Evolutionary conservation across 2,797 vertebrate species (phyloP).

Genomic region (Enteromius treurensis): DNA sequence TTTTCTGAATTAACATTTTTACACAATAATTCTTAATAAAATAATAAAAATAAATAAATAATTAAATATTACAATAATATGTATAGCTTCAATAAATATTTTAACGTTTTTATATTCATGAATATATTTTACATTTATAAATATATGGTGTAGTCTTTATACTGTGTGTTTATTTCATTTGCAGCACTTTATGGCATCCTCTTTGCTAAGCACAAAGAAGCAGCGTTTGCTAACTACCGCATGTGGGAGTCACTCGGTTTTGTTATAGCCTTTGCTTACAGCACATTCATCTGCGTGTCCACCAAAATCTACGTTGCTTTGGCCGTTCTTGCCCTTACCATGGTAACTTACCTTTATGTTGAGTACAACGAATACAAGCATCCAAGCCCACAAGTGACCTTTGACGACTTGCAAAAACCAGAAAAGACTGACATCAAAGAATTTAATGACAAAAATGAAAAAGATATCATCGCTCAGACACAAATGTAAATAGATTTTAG

Average conservation of each 20-base stretch:
- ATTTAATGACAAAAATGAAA: not conserved
- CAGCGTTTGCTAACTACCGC: slow-evolving; percentile 93
- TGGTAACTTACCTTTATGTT: slow-evolving; percentile 77
- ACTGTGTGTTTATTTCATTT: not conserved
- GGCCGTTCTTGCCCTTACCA: slow-evolving; percentile 74
- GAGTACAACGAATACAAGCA: slow-evolving; percentile 77
- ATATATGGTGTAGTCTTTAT: not conserved
- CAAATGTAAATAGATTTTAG: slow-evolving; percentile 37
- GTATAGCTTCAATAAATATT: not conserved
- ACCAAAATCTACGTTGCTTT: slow-evolving; percentile 87
- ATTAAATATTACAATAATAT: not conserved
- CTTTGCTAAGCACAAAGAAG: slow-evolving; percentile 88
- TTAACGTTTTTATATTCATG: not conserved
- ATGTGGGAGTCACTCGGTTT: slow-evolving; percentile 94
- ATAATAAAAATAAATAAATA: too few species aligned
- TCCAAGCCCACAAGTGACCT: slow-evolving; percentile 42
- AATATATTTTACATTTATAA: not conserved
- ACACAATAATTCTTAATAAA: not conserved
- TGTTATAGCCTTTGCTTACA: slow-evolving; percentile 90
- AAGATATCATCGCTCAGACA: slow-evolving; percentile 39
- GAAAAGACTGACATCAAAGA: not conserved
- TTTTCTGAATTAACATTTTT: too few species aligned
- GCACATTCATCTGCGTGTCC: slow-evolving; percentile 84
- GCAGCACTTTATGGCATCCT: slow-evolving; percentile 89
- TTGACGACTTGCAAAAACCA: not conserved